Conservation (phyloP, 1,140 invertebrate genomes). For the Eurosta solidaginis region DNA sequence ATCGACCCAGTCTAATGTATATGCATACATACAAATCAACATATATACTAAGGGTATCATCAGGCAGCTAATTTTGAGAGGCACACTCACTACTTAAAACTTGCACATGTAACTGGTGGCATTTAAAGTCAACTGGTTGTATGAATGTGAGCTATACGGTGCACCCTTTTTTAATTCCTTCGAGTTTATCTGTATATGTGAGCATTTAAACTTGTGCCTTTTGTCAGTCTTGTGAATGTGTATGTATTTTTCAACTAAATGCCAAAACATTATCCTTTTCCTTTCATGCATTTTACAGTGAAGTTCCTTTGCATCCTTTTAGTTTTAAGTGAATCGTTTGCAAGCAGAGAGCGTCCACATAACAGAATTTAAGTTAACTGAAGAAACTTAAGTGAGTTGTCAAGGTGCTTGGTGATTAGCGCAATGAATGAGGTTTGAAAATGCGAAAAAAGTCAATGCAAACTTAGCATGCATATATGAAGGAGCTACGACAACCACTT, state of each 20-base stretch:
- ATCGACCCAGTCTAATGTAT: background rate
- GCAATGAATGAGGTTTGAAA: background rate
- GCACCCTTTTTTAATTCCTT: background rate
- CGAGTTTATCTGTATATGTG: background rate
- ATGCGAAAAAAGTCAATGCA: background rate
- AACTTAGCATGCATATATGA: background rate
- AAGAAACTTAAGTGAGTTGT: too few relatives aligned
- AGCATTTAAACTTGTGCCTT: too few relatives aligned
- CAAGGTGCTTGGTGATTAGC: too few relatives aligned
- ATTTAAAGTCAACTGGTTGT: background rate
- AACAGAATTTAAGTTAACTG: too few relatives aligned
- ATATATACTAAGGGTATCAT: too few relatives aligned
- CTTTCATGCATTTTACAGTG: slow-evolving; percentile 6
- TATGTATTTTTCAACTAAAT: background rate
- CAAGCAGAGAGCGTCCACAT: background rate
- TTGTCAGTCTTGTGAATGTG: background rate
- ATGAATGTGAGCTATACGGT: background rate
- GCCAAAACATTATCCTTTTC: slow-evolving; percentile 26
- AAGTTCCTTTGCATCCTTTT: background rate
- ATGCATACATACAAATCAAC: background rate
- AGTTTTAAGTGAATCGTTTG: background rate
- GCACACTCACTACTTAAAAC: too few relatives aligned
- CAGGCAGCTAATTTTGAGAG: too few relatives aligned
- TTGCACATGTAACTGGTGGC: background rate
- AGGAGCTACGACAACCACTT: background rate